A percentile compares a stretch with the other conserved stretches of the same genome.
phyloP scores from a whole-genome alignment of 2,113 vertebrate species.

The Patagioenas fasciata region DNA sequence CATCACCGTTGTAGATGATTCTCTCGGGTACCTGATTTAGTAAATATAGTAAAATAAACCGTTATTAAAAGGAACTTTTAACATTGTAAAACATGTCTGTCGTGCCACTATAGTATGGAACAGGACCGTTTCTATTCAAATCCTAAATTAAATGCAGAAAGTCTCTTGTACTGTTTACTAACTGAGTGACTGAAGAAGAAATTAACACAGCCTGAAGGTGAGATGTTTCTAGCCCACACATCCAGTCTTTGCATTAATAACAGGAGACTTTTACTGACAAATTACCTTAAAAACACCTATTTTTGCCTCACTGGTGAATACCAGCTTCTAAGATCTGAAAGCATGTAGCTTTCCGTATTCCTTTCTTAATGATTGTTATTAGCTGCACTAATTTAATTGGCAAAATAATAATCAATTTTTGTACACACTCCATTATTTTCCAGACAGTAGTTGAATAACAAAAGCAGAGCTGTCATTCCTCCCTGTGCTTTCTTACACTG shows the following conservation, averaged over 20 bases:
- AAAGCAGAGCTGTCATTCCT: constrained; percentile 73
- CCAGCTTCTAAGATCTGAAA: constrained; percentile 52
- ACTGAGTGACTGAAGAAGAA: not conserved
- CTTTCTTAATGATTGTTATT: constrained; percentile 66
- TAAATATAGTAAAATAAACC: constrained; percentile 81
- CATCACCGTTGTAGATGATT: constrained; percentile 85
- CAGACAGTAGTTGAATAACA: constrained; percentile 74
- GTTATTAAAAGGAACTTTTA: constrained; percentile 70
- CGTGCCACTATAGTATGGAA: constrained; percentile 10
- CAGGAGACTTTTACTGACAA: constrained; percentile 41
- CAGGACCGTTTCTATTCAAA: not conserved
- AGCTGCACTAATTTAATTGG: constrained; percentile 69
- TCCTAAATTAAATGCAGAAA: constrained; percentile 21
- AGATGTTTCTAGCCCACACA: not conserved
- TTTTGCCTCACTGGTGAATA: constrained; percentile 50
- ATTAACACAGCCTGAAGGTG: not conserved
- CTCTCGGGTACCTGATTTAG: constrained; percentile 84
- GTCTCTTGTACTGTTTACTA: not conserved
- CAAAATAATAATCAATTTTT: constrained; percentile 76
- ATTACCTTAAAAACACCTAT: not conserved
- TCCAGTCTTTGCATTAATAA: constrained; percentile 42
- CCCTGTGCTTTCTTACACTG: constrained; percentile 60
- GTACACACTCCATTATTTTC: constrained; percentile 71
- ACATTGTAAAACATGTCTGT: constrained; percentile 2
- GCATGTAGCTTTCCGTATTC: constrained; percentile 17